phyloP scores from a whole-genome alignment of 2,888 invertebrate species.

The Pinctada fucata region DNA sequence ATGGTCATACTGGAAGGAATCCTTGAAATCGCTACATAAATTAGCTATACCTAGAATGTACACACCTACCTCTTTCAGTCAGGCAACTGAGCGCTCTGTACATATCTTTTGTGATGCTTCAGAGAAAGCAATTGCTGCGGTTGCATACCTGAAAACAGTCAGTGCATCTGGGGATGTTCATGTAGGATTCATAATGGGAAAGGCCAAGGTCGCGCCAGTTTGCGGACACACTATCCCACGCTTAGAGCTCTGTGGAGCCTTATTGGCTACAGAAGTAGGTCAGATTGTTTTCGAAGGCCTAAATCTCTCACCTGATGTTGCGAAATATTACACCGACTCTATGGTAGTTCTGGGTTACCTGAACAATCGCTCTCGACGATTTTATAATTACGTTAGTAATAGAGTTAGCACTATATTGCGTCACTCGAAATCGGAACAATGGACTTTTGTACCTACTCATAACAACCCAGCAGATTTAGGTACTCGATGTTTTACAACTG shows the following conservation, averaged over 20 bases:
- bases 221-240: not conserved
- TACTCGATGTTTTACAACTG: not conserved
- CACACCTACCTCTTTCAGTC: not conserved
- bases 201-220: not conserved
- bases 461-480: not conserved
- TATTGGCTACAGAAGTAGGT: not conserved
- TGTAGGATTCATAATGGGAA: not conserved
- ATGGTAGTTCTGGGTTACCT: no score
- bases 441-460: not conserved
- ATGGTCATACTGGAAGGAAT: not conserved
- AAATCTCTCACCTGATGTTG: no score
- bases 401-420: no score
- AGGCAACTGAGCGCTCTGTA: not conserved
- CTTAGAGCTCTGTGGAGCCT: not conserved
- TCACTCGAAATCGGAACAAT: not conserved
- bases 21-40: not conserved
- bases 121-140: not conserved
- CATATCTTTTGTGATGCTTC: constrained; percentile 9
- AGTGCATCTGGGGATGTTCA: not conserved
- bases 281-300: no score
- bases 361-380: no score
- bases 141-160: not conserved
- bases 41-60: constrained; percentile 7
- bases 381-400: no score
- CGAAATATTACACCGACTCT: no score